Base-by-base conservation (phyloP, 2,888 invertebrate species). In the Macrophya alboannulata region DNA sequence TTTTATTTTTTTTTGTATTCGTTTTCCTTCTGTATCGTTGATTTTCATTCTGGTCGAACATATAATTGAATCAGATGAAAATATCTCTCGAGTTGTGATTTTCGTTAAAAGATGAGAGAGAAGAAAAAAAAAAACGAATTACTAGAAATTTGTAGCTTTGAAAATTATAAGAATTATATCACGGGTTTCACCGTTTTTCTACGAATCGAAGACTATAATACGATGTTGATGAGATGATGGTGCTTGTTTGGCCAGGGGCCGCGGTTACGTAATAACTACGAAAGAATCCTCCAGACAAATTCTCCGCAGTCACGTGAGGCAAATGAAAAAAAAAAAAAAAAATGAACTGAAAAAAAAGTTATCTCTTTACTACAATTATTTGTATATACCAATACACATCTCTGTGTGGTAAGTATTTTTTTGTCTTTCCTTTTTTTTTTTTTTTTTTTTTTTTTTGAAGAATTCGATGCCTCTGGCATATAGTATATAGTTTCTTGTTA, bases 161-260 rank as follows among this genome's bases (percentile, higher is more conserved):
- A 37, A 68, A 68, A 68, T 68, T 68, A 68, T 37, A 68, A 68
- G 68, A 68, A 68, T 68, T 68, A 37, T 68, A 37, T 68, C 37
- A 68, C 37, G 37, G 68, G 68, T 68, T 37, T 68, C 68, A 17
- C 6, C 15, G 31, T 17, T 68, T 68, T 68, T 68, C 37, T 31
- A 68, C 68, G 68, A 68, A 68, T 68, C 37, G 17, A 37, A 68
- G 37, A 68, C 37, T 6, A 31, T 37, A 62, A 31, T 37, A 62
- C 17, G 15, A 68, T 37, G 68, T 68, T 37, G 31, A 68, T 68
- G 68, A 68, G 68, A 37, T 37, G 68, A 37, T 37, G 68, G 15
- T 37, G 31, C 17, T 17, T 37, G 17, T 5, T 68, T 37, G 37
- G 15, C 68, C 68, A 68, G 31, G 31, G 31, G 68, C 68, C 68